These are phyloP conservation scores for Caenorhabditis sp. DNA, from an alignment of 2,888 invertebrate species.

Conservation along the genomic window DNA sequence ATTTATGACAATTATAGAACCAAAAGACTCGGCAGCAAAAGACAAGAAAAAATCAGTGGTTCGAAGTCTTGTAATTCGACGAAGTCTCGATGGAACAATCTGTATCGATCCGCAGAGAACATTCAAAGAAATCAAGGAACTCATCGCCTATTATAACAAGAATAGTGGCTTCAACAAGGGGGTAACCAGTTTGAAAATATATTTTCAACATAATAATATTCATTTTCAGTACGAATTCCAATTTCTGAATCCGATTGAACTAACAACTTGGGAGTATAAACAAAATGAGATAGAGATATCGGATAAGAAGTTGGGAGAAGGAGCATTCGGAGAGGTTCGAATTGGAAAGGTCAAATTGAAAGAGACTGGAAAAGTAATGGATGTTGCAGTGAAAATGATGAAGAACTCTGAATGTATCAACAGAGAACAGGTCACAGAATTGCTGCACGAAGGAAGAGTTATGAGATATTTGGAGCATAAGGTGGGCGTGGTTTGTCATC, in stretches of 20 bases:
- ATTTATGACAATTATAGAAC: too few relatives aligned
- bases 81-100: conserved; percentile 11
- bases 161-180: neutral
- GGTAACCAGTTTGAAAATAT: neutral
- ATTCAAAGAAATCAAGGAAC: conserved; percentile 16
- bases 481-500: neutral
- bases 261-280: conserved; percentile 21
- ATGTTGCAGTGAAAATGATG: conserved; percentile 14
- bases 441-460: conserved; percentile 12
- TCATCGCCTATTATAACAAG: conserved; percentile 9
- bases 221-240: conserved; percentile 18
- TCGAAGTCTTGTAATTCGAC: neutral
- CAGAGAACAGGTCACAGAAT: neutral
- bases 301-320: conserved; percentile 18
- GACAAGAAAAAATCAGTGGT: neutral
- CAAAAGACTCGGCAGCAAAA: neutral
- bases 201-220: neutral
- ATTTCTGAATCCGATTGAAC: conserved; percentile 2
- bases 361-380: neutral
- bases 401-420: conserved; percentile 2
- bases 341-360: conserved; percentile 5
- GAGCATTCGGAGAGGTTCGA: conserved; percentile 18
- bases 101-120: conserved; percentile 8
- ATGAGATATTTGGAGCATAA: conserved; percentile 11
- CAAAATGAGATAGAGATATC: conserved; percentile 23